Evolutionary conservation across 1,140 invertebrate genomes (phyloP).

Genomic region (Drosophila auraria): DNA sequence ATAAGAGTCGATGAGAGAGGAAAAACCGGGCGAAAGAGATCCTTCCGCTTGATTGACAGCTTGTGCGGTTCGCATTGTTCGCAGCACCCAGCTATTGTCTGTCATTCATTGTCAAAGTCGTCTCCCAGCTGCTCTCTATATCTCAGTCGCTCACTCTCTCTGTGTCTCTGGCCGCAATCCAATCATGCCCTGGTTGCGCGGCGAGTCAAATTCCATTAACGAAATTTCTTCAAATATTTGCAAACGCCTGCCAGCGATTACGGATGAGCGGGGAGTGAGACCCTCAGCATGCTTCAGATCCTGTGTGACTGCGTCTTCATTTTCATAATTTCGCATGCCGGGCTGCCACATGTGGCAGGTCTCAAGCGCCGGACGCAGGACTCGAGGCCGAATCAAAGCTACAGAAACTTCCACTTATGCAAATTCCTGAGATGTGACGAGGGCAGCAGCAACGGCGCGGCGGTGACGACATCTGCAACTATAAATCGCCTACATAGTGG

Average conservation of each 20-base stretch:
- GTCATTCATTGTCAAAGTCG: conserved; percentile 54
- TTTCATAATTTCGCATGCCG: conserved; percentile 69
- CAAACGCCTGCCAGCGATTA: conserved; percentile 54
- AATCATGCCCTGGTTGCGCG: conserved; percentile 53
- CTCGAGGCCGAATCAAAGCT: conserved; percentile 45
- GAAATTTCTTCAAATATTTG: conserved; percentile 58
- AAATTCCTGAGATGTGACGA: conserved; percentile 47
- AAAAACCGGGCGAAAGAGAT: conserved; percentile 1
- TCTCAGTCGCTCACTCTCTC: conserved; percentile 30
- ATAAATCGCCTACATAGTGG: conserved; percentile 32
- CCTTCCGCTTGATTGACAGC: conserved; percentile 63
- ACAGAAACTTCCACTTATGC: conserved; percentile 59
- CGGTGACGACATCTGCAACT: conserved; percentile 17
- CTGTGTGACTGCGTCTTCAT: conserved; percentile 54
- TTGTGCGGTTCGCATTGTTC: conserved; percentile 45
- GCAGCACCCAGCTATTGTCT: conserved; percentile 46
- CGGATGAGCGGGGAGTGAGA: neutral
- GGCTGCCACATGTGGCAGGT: conserved; percentile 57
- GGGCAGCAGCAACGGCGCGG: neutral
- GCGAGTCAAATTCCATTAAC: conserved; percentile 54
- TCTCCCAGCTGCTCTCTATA: conserved; percentile 23
- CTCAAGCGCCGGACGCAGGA: conserved; percentile 15
- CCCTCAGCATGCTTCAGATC: neutral
- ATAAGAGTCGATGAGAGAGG: conserved; percentile 5
- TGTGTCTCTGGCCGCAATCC: conserved; percentile 33